Conservation (phyloP, 2,888 invertebrate genomes). For the Dasypogon diadema region DNA sequence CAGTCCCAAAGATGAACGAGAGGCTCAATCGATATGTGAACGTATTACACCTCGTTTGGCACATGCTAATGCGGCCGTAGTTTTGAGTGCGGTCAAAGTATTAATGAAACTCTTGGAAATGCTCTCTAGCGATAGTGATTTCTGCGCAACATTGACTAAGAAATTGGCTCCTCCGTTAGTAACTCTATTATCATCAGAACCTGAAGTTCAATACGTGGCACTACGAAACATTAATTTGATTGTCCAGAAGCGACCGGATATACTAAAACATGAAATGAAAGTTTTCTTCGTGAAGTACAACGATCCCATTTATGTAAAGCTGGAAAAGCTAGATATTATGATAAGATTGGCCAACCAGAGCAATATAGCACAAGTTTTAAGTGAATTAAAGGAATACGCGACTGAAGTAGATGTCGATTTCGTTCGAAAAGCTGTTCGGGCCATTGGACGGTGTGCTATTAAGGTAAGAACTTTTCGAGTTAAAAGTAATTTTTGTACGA, state of each 20-base stretch:
- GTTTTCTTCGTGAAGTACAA: constrained; percentile 99
- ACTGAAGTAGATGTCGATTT: constrained; percentile 99
- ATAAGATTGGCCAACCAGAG: constrained; percentile 97
- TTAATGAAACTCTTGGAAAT: constrained; percentile 99
- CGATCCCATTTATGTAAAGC: constrained; percentile 99
- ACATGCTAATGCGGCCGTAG: constrained; percentile 99
- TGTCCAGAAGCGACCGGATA: constrained; percentile 98
- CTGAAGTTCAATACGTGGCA: constrained; percentile 99
- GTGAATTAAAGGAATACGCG: constrained; percentile 98
- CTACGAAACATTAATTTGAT: constrained; percentile 98
- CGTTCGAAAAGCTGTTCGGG: constrained; percentile 97
- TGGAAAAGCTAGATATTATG: constrained; percentile 99
- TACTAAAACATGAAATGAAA: constrained; percentile 99
- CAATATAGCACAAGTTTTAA: constrained; percentile 97
- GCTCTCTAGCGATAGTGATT: constrained; percentile 92
- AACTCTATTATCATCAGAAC: constrained; percentile 96
- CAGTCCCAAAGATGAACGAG: constrained; percentile 95
- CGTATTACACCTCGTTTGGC: constrained; percentile 96
- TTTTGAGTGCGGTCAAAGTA: constrained; percentile 96
- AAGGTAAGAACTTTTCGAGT: constrained; percentile 71
- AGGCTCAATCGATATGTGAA: constrained; percentile 98
- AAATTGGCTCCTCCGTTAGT: constrained; percentile 99
- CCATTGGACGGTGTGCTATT: constrained; percentile 98
- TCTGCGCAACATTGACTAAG: constrained; percentile 92
- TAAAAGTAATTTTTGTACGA: background rate